A percentile compares a stretch with the other conserved stretches of the same genome.
Conservation (phyloP, 1,140 invertebrate species). For the Whitmania pigra region DNA sequence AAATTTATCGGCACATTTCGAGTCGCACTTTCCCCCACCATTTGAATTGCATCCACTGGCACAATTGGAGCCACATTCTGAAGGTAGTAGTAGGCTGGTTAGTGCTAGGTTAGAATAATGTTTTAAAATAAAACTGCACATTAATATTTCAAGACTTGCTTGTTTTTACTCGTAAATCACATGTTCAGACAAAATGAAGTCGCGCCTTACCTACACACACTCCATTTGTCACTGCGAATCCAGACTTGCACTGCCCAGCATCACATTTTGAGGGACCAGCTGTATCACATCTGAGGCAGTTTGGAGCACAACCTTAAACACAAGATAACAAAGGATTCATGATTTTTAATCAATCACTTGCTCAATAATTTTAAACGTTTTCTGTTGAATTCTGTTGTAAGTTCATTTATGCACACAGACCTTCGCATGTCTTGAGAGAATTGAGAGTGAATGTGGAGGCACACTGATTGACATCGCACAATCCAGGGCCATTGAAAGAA, state of each 20-base stretch:
- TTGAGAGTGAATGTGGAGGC: not conserved
- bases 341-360: no score
- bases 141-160: not conserved
- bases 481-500: not conserved
- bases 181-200: not conserved
- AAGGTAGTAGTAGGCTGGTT: not conserved
- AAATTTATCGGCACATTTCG: not conserved
- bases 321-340: no score
- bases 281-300: not conserved
- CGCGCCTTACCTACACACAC: not conserved
- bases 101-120: not conserved
- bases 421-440: not conserved
- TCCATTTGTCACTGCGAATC: not conserved
- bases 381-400: no score
- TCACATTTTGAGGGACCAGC: constrained; percentile 1
- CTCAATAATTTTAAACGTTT: no score
- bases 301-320: not conserved
- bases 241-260: not conserved
- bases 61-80: constrained; percentile 6
- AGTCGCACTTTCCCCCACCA: not conserved
- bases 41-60: not conserved
- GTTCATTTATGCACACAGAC: not conserved
- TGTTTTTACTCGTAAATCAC: not conserved
- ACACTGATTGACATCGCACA: constrained; percentile 4
- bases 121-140: not conserved